Base-by-base conservation (phyloP, 1,140 invertebrate genomes). In the Cataglyphis hispanica region DNA sequence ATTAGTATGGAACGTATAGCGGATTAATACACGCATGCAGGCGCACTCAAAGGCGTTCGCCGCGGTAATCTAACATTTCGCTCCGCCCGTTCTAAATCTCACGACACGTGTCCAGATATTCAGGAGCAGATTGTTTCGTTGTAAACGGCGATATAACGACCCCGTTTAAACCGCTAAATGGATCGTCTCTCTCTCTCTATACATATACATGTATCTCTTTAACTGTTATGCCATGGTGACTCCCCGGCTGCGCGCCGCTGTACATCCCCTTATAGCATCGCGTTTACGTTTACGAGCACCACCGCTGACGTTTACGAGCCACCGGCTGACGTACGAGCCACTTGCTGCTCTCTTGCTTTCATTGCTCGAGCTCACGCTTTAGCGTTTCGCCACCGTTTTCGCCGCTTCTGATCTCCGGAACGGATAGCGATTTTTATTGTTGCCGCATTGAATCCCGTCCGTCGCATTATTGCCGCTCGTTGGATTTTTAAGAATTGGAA, bases 321-420 rank as follows among this genome's bases (percentile, higher is more conserved):
- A 95, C 95, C 94, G 95, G 94, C 94, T 95, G 95, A 95, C 95
- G 94, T 95, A 95, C 95, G 95, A 95, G 94, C 94, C 95, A 95
- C 94, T 95, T 95, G 94, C 94, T 95, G 94, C 94, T 92, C 91
- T 87, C 81, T 89, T 91, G 89, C 90, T 85, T 86, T 80, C 84
- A 86, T 90, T 87, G 77, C 89, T 78, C 72, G 85, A 84, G 72
- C 85, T 87, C 89, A 74, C 87, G 84, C 84, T 86, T 91, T 89
- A 87, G 85, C 88, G 88, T 87, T 90, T 89, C 74, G 63, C 87
- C 87, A 89, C 63, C 87, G 84, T 74, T 74, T 74, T 89, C 84
- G 66, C 46, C 84, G 66, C 56, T 88, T 34, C 56, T 85, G 84
- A 89, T 88, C 64, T 50, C 46, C 40, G 37, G 11, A 74, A 74